These are phyloP conservation scores for Geophilus truncorum DNA, from an alignment of 2,888 invertebrate genomes.

Conservation along the genomic window DNA sequence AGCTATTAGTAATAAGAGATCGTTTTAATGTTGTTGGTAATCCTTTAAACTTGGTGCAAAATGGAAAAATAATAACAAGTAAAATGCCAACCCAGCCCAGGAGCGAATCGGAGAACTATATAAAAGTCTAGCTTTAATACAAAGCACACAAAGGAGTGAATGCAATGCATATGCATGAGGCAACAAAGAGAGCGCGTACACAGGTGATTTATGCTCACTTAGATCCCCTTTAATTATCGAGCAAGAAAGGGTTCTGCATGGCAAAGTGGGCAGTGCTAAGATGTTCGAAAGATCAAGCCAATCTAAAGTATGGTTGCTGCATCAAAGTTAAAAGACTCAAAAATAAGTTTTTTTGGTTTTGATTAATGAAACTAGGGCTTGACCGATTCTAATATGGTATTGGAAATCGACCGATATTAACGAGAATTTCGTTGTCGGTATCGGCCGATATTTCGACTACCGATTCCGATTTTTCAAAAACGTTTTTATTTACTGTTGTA, in stretches of 20 bases:
- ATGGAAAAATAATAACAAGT: conserved; percentile 20
- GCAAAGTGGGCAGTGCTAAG: background rate
- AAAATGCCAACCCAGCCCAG: background rate
- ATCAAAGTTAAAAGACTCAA: too few relatives aligned
- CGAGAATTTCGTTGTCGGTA: too few relatives aligned
- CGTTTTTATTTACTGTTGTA: too few relatives aligned
- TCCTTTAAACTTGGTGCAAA: conserved; percentile 1
- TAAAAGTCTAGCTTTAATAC: conserved; percentile 17
- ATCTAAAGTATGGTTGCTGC: too few relatives aligned
- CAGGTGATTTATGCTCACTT: conserved; percentile 17
- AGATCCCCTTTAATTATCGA: conserved; percentile 27
- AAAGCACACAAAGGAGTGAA: background rate
- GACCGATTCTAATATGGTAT: too few relatives aligned
- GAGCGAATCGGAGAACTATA: background rate
- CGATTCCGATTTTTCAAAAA: too few relatives aligned
- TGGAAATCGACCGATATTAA: too few relatives aligned
- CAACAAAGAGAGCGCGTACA: background rate
- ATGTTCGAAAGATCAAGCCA: background rate
- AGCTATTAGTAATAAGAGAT: background rate
- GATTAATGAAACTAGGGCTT: too few relatives aligned
- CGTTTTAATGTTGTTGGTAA: background rate
- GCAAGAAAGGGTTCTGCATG: conserved; percentile 2
- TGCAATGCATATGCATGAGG: conserved; percentile 11
- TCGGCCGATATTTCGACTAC: too few relatives aligned
- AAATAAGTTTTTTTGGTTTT: too few relatives aligned